These are phyloP conservation scores for Resseliella maxima DNA, from an alignment of 2,888 invertebrate genomes.

Conservation along the genomic window DNA sequence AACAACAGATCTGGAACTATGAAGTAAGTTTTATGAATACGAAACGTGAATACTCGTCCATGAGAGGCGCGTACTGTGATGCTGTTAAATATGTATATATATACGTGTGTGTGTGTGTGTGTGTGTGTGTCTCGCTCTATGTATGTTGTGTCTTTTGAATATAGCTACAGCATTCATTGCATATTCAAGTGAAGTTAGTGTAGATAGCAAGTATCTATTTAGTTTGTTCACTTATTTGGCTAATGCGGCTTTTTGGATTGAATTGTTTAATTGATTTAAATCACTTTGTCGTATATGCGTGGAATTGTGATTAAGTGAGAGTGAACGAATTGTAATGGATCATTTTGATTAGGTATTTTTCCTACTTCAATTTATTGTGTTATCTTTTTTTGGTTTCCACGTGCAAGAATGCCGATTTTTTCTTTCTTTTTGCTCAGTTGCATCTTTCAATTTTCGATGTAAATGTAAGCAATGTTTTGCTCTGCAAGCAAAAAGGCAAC, in stretches of 20 bases:
- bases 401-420: background rate
- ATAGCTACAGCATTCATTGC: too few species aligned
- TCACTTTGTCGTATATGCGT: slow-evolving; percentile 4
- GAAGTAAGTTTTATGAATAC: slow-evolving; percentile 26
- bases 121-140: background rate
- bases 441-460: slow-evolving; percentile 20
- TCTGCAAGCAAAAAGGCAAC: background rate
- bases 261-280: slow-evolving; percentile 45
- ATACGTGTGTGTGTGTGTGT: background rate
- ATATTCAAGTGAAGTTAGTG: background rate
- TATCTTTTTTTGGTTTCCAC: background rate
- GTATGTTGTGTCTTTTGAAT: too few species aligned
- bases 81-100: background rate
- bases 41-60: background rate
- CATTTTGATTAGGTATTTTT: background rate
- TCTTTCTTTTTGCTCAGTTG: slow-evolving; percentile 8
- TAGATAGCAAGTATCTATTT: slow-evolving; percentile 3
- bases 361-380: background rate
- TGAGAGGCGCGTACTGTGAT: background rate
- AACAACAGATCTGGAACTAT: slow-evolving; percentile 25
- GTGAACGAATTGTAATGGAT: background rate
- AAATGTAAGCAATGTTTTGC: background rate
- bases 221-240: slow-evolving; percentile 51
- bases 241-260: slow-evolving; percentile 33
- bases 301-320: background rate